phyloP scores from a whole-genome alignment of 2,113 vertebrate genomes.

The Daphoenositta chrysoptera region DNA sequence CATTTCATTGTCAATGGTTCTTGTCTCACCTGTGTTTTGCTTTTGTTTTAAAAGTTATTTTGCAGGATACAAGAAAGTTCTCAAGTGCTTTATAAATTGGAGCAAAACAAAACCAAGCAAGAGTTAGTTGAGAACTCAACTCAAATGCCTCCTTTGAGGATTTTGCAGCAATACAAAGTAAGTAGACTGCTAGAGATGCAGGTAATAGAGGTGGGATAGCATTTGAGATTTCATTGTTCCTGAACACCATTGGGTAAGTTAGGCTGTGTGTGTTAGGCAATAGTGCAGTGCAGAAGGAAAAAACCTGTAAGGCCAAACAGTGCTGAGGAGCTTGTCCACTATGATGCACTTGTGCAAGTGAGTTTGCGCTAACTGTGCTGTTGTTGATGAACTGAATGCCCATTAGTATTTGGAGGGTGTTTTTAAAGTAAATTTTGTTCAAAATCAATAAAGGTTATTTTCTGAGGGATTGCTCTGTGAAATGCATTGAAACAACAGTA shows the following conservation, averaged over 20 bases:
- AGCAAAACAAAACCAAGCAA: conserved; percentile 69
- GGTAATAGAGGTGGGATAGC: background rate
- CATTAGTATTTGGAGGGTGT: background rate
- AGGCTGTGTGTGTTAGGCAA: background rate
- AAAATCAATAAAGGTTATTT: background rate
- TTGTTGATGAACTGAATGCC: background rate
- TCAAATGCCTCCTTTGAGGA: conserved; percentile 45
- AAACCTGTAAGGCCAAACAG: background rate
- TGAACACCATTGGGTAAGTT: background rate
- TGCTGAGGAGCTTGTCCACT: background rate
- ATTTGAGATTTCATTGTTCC: background rate
- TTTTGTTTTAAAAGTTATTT: conserved; percentile 77
- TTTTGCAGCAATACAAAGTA: conserved; percentile 80
- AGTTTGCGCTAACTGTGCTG: background rate
- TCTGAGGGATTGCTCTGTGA: background rate
- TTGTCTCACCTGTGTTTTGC: background rate
- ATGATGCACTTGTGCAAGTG: background rate
- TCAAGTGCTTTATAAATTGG: conserved; percentile 81
- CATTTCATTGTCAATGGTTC: background rate
- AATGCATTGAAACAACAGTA: background rate
- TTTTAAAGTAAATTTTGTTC: background rate
- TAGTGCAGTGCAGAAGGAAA: background rate
- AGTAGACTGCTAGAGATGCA: background rate
- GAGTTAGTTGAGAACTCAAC: conserved; percentile 15
- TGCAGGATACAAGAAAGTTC: conserved; percentile 88